Conservation (phyloP, 2,113 vertebrate genomes). For the Vulpes lagopus region DNA sequence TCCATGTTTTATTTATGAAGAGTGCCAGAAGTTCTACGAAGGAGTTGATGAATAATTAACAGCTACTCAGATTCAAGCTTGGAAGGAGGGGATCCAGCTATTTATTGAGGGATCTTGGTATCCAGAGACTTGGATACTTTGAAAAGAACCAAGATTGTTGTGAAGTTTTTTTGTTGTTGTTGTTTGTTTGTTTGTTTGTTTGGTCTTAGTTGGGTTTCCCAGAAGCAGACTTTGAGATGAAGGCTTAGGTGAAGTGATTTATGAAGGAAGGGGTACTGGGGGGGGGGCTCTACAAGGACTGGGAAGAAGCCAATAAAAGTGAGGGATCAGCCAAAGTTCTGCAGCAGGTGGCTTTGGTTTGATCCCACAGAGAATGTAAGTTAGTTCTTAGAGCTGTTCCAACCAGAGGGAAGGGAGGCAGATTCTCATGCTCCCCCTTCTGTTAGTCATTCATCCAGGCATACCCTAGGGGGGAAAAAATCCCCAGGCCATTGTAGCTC, state of each 20-base stretch:
- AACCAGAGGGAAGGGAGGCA: not conserved
- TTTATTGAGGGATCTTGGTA: not conserved
- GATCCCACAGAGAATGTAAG: not conserved
- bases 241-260: not conserved
- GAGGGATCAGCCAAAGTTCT: not conserved
- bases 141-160: not conserved
- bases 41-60: not conserved
- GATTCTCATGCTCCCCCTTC: not conserved
- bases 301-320: not conserved
- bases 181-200: too few relatives aligned
- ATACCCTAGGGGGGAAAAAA: not conserved
- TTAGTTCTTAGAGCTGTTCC: not conserved
- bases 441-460: not conserved
- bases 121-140: not conserved
- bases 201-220: not conserved
- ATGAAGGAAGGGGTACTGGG: not conserved
- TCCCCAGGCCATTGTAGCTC: not conserved
- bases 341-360: not conserved
- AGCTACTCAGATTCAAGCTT: not conserved
- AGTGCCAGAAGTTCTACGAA: not conserved
- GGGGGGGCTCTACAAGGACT: not conserved
- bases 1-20: not conserved
- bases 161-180: not conserved
- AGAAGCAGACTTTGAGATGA: not conserved
- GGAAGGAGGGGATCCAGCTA: not conserved